These are phyloP conservation scores for Oligia strigilis DNA, from an alignment of 2,888 invertebrate species.

Conservation along the genomic window DNA sequence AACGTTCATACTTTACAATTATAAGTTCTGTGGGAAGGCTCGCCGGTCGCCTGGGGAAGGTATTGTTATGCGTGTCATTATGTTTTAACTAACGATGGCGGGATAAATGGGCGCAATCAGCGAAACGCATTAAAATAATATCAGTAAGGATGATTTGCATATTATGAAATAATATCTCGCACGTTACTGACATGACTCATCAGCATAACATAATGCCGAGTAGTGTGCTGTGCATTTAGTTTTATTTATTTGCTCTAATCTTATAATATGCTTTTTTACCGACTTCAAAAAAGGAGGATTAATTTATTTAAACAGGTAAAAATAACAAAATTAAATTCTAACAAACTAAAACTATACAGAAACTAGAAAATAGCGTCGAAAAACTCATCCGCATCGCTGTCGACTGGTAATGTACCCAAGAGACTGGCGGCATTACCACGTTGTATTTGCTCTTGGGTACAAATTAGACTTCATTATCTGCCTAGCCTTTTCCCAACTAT, in stretches of 20 bases:
- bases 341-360: too few relatives aligned
- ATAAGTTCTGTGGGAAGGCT: conserved; percentile 32
- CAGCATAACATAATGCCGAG: not conserved
- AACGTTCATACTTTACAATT: conserved; percentile 35
- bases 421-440: too few relatives aligned
- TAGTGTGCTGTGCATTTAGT: not conserved
- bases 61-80: conserved; percentile 37
- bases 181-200: conserved; percentile 3
- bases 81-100: conserved; percentile 17
- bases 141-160: conserved; percentile 9
- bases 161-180: conserved; percentile 1
- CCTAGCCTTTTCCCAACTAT: too few relatives aligned
- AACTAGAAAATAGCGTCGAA: too few relatives aligned
- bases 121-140: conserved; percentile 19
- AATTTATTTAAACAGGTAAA: too few relatives aligned
- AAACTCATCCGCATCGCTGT: too few relatives aligned
- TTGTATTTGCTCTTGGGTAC: not conserved
- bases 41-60: not conserved
- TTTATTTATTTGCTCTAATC: not conserved
- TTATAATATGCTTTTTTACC: too few relatives aligned
- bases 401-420: too few relatives aligned
- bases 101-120: conserved; percentile 25
- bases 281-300: too few relatives aligned
- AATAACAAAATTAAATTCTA: too few relatives aligned
- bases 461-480: not conserved